Evolutionary conservation across 2,113 vertebrate species (phyloP).

Genomic region (Aplodontia rufa): DNA sequence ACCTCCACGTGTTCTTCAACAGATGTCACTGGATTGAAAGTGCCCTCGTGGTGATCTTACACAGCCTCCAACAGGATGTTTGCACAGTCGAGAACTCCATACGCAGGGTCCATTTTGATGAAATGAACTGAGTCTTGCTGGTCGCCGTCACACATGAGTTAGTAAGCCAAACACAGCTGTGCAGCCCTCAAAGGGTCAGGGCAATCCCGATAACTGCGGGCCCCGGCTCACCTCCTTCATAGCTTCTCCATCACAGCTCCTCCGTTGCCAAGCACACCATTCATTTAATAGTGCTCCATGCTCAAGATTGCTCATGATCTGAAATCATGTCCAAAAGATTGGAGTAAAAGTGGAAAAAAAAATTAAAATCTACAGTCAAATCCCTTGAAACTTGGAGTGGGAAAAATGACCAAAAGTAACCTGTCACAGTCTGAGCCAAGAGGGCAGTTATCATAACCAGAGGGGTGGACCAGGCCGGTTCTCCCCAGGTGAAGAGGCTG

Average conservation of each 20-base stretch:
- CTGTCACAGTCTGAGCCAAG: background rate
- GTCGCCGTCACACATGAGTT: background rate
- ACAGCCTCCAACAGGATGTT: background rate
- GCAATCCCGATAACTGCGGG: background rate
- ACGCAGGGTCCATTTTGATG: background rate
- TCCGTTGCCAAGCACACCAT: background rate
- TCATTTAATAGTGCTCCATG: background rate
- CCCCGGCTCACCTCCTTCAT: background rate
- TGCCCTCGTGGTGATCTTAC: background rate
- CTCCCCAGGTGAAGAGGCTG: slow-evolving; percentile 70
- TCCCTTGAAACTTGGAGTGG: slow-evolving; percentile 58
- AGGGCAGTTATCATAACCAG: slow-evolving; percentile 60
- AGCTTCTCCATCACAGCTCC: slow-evolving; percentile 41
- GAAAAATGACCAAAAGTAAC: slow-evolving; percentile 73
- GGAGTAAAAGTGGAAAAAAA: slow-evolving; percentile 18
- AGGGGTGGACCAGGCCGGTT: background rate
- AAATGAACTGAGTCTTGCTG: background rate
- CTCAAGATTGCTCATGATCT: slow-evolving; percentile 40
- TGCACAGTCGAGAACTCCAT: background rate
- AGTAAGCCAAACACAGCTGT: slow-evolving; percentile 58
- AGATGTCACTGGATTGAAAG: background rate
- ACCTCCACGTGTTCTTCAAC: background rate
- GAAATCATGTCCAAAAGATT: slow-evolving; percentile 52
- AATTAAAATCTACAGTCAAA: slow-evolving; percentile 55
- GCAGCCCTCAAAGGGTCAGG: background rate